Conservation (phyloP, 2,113 vertebrate species). For the Odocoileus virginianus region DNA sequence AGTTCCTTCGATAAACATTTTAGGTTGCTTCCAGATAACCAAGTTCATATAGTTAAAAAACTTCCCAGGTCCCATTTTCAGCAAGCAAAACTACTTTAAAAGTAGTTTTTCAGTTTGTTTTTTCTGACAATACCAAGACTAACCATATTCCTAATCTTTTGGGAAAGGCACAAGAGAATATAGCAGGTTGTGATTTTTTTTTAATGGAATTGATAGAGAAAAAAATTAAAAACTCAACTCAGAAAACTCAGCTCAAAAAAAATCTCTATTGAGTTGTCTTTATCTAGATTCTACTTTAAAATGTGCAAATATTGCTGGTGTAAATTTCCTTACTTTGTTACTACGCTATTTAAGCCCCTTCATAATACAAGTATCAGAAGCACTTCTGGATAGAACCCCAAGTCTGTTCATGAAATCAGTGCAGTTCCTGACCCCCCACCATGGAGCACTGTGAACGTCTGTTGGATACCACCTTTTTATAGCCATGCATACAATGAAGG, state of each 20-base stretch:
- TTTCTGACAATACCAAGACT: background rate
- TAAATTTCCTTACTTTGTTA: background rate
- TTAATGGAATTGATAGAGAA: background rate
- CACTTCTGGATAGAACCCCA: background rate
- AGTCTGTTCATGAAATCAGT: background rate
- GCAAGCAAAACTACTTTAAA: background rate
- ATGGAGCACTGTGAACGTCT: background rate
- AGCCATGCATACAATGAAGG: background rate
- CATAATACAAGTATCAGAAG: background rate
- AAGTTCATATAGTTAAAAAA: background rate
- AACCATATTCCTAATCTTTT: background rate
- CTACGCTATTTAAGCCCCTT: background rate
- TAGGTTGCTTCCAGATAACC: background rate
- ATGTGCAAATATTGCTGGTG: background rate
- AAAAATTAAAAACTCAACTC: background rate
- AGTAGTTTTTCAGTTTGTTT: background rate
- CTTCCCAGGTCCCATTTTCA: background rate
- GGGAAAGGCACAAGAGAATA: background rate
- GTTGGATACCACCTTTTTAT: background rate
- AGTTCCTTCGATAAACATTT: background rate
- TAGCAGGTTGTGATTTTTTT: background rate
- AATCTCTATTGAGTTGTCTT: background rate
- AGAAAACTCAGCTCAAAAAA: background rate
- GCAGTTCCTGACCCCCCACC: background rate
- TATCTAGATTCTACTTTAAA: slow-evolving; percentile 1